phyloP scores from a whole-genome alignment of 2,797 vertebrate genomes.

The Myotis vivesi region DNA sequence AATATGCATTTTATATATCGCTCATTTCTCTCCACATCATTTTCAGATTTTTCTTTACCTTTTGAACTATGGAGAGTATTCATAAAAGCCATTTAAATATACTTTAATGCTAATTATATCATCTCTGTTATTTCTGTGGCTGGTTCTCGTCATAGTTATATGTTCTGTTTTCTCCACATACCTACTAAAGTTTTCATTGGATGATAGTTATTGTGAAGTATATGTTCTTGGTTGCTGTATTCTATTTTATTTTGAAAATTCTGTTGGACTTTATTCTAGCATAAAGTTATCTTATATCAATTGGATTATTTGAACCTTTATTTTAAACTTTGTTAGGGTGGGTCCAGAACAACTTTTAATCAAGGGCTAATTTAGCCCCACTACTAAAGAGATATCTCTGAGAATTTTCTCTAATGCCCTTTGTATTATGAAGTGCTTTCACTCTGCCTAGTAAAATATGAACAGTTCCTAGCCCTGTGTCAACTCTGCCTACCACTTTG shows the following conservation, averaged over 20 bases:
- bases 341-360: not conserved
- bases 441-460: not conserved
- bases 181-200: not conserved
- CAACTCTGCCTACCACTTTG: not conserved
- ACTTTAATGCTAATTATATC: not conserved
- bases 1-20: not conserved
- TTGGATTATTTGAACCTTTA: slow-evolving; percentile 14
- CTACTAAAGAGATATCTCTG: not conserved
- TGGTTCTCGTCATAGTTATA: not conserved
- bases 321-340: not conserved
- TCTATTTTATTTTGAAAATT: not conserved
- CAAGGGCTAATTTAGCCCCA: not conserved
- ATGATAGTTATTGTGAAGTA: not conserved
- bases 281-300: not conserved
- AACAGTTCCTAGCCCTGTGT: not conserved
- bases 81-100: not conserved
- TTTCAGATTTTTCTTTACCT: not conserved
- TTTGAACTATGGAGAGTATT: not conserved
- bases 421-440: not conserved
- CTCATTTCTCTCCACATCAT: not conserved
- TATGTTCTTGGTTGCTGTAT: slow-evolving; percentile 8
- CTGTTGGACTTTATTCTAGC: not conserved
- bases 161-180: not conserved
- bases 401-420: not conserved
- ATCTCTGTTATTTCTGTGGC: not conserved